Base-by-base conservation (phyloP, 2,888 invertebrate genomes). In the Drosophila crucigera region DNA sequence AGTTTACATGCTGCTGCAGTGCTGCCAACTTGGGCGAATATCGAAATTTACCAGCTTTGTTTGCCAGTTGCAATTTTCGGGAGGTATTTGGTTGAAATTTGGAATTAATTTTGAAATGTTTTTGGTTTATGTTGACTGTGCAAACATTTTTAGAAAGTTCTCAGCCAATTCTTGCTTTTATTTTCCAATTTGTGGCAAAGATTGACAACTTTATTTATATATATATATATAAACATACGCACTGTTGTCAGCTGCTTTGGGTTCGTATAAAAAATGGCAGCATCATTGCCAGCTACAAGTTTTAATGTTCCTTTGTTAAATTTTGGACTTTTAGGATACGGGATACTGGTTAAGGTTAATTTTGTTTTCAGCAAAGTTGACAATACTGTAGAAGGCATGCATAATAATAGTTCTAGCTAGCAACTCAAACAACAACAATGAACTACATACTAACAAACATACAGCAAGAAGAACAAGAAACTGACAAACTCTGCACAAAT, bases 361-460 rank as follows among this genome's bases (percentile, higher is more conserved):
- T 22, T 63, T 9, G 3, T 11, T 14, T 58, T 41, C 3, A 4
- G 10, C 30, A 64, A 78, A 82, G 85, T 89, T 91, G 91, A 86
- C 89, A 86, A 80, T 82, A 90, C 86, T 86, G 78, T 76, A 84
- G 67, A 63, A 82, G 87, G 77, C 89, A 91, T 84, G 87, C 87
- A 89, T 25, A 41, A 19, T 55, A 61, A 63, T 37, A 6, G 72
- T 75, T 65, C 63, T 67, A 82, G 65, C 69, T 78, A 72, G 73
- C 73, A 69, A 60, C 61, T 37, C 54, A 59, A 59, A 53, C n/a
- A 73, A 65, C 49, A 56, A 68, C 55, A 76, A 66, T 58, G 49
- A 47, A 68, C 66, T 69, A 78, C 71, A 72, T 55, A 73, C 64
- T 58, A 78, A 69, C 50, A 43, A 52, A 78, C 73, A 73, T 25